These are phyloP conservation scores for Ips nitidus DNA, from an alignment of 1,140 invertebrate species.

Conservation along the genomic window DNA sequence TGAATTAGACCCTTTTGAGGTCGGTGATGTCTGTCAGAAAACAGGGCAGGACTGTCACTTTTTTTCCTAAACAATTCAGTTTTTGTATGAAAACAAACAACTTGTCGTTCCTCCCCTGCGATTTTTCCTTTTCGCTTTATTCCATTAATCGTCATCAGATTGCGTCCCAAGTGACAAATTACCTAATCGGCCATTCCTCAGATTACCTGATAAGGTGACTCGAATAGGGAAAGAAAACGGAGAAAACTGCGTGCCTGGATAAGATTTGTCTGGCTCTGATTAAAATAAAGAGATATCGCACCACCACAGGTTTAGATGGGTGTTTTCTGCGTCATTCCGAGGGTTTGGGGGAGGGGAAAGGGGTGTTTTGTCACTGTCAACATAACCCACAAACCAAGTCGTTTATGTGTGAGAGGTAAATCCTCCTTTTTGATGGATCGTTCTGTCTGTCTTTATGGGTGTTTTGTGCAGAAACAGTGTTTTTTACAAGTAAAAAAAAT, in stretches of 20 bases:
- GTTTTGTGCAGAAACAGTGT: too few species aligned
- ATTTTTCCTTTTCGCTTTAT: constrained; percentile 24
- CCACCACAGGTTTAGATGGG: too few species aligned
- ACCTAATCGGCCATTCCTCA: constrained; percentile 36
- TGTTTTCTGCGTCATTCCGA: too few species aligned
- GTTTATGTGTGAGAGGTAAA: too few species aligned
- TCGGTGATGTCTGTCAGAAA: background rate
- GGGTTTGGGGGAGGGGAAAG: too few species aligned
- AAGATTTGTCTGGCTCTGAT: constrained; percentile 32
- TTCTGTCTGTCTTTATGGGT: too few species aligned
- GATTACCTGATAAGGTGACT: constrained; percentile 36
- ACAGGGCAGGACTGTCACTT: background rate
- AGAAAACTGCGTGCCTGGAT: constrained; percentile 29
- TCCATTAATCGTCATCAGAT: constrained; percentile 37
- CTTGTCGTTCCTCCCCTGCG: constrained; percentile 15
- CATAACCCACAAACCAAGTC: too few species aligned
- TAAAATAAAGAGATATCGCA: constrained; percentile 15
- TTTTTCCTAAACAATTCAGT: background rate
- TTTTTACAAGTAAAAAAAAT: too few species aligned
- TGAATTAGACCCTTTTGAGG: background rate
- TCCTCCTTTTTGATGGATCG: too few species aligned
- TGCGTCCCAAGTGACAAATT: constrained; percentile 35
- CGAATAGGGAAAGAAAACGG: constrained; percentile 16
- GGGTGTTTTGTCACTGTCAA: too few species aligned
- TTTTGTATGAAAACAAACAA: background rate